A percentile compares a stretch with the other conserved stretches of the same genome.
Conservation (phyloP, 1,140 invertebrate species). For the Diabrotica virgifera region DNA sequence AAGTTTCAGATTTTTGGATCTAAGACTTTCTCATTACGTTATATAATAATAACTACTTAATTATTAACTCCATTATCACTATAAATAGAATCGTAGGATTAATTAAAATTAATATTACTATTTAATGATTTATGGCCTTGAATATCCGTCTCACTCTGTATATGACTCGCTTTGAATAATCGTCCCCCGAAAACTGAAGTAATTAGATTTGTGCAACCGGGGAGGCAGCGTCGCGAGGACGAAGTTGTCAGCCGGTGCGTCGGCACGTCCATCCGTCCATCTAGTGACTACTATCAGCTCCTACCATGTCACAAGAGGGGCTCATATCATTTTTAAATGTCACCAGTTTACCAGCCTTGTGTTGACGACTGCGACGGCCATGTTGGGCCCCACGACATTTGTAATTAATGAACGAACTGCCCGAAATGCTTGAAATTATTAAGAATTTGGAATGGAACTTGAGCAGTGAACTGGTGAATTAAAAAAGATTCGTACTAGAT, state of each 20-base stretch:
- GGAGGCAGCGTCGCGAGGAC: not conserved
- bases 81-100: no score
- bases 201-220: constrained; percentile 8
- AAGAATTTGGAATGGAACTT: not conserved
- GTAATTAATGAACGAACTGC: constrained; percentile 28
- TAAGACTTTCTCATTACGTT: no score
- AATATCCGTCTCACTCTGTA: not conserved
- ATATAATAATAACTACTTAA: no score
- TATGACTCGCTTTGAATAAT: constrained; percentile 10
- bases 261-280: constrained; percentile 4
- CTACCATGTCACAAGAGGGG: constrained; percentile 8
- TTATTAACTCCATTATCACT: no score
- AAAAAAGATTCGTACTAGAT: no score
- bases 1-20: no score
- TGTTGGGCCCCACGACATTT: constrained; percentile 24
- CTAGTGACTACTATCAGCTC: not conserved
- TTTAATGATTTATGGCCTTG: no score
- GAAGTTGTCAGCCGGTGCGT: not conserved
- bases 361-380: constrained; percentile 21
- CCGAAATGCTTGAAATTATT: not conserved
- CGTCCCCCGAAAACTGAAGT: constrained; percentile 13
- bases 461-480: no score
- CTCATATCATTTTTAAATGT: constrained; percentile 33
- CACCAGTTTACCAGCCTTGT: constrained; percentile 12
- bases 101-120: no score